Evolutionary conservation across 2,797 vertebrate genomes (phyloP).

Genomic region (Periparus ater): DNA sequence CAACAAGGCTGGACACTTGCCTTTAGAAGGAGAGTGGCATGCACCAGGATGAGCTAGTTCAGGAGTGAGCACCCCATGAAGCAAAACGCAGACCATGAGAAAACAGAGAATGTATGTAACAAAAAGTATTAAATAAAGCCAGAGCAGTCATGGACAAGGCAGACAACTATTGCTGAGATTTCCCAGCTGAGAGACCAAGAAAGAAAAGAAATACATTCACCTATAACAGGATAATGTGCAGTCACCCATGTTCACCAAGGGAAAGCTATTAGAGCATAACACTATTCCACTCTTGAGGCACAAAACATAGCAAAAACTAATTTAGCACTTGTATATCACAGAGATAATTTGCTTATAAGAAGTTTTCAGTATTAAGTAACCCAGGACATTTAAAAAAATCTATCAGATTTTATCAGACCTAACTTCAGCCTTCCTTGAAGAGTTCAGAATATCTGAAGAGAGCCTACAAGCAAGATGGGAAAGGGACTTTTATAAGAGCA

Average conservation of each 20-base stretch:
- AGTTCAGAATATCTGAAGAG: neutral
- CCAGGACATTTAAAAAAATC: neutral
- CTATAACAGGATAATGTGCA: fast-evolving
- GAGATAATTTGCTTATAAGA: neutral
- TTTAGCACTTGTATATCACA: neutral
- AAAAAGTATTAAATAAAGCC: neutral
- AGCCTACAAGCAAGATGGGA: neutral
- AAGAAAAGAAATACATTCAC: neutral
- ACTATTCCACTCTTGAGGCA: neutral
- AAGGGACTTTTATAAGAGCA: neutral
- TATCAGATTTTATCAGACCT: neutral
- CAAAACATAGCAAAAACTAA: neutral
- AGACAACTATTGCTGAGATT: neutral
- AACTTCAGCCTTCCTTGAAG: neutral
- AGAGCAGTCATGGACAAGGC: neutral
- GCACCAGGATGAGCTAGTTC: neutral
- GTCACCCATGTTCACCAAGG: neutral
- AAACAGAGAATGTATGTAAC: fast-evolving
- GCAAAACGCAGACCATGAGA: neutral
- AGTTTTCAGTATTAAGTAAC: neutral
- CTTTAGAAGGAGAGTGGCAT: neutral
- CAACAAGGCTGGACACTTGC: neutral
- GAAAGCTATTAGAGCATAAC: neutral
- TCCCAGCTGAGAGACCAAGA: neutral
- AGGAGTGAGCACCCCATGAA: neutral